A percentile compares a stretch with the other conserved stretches of the same genome.
Conservation (phyloP, 1,140 invertebrate species). For the Chrysomallon squamiferum region DNA sequence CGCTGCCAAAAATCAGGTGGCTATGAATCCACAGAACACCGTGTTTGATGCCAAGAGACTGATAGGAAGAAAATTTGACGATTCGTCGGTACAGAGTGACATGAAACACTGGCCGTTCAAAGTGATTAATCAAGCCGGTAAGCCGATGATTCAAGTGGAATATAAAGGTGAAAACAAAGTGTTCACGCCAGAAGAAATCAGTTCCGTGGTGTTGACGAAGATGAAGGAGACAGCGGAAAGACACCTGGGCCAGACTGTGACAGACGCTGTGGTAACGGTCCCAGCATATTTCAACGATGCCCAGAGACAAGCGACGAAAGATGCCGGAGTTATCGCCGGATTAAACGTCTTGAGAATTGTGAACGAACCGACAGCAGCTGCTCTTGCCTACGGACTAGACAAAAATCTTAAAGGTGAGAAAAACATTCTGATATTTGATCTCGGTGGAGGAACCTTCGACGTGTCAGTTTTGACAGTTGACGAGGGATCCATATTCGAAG, state of each 20-base stretch:
- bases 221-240: conserved; percentile 94
- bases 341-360: conserved; percentile 70
- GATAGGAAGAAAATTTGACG: conserved; percentile 22
- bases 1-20: conserved; percentile 27
- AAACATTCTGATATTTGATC: conserved; percentile 66
- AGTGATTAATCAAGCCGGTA: conserved; percentile 42
- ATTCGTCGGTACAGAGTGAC: conserved; percentile 65
- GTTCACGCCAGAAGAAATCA: conserved; percentile 89
- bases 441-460: conserved; percentile 56
- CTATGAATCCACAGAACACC: conserved; percentile 23
- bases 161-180: conserved; percentile 89
- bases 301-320: conserved; percentile 63
- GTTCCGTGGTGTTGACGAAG: conserved; percentile 81
- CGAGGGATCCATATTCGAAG: conserved; percentile 76
- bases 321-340: conserved; percentile 57
- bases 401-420: conserved; percentile 60
- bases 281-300: conserved; percentile 66
- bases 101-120: conserved; percentile 92
- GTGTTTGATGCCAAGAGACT: conserved; percentile 28
- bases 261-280: conserved; percentile 39
- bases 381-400: conserved; percentile 65
- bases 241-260: conserved; percentile 70
- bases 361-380: conserved; percentile 66
- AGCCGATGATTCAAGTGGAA: conserved; percentile 77
- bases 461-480: conserved; percentile 52